Evolutionary conservation across 2,797 vertebrate species (phyloP), one percentile per base, ranked within the genome.

Genomic region (Peromyscus melanophrys): DNA sequence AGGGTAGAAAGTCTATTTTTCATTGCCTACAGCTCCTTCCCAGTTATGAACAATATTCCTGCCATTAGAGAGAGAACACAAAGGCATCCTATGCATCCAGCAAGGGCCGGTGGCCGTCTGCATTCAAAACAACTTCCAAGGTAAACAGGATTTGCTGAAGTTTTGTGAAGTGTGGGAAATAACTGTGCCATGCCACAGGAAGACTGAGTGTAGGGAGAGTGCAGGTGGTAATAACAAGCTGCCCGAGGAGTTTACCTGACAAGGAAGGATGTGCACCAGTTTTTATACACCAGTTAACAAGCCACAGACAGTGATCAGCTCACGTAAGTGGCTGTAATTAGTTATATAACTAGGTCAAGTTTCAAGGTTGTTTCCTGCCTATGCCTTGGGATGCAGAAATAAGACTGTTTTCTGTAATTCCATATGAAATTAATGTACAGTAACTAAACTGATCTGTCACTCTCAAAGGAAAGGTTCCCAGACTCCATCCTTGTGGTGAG

Each of bases 61-160:
- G 55, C 84, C 34, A 55, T 4, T 43, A 57, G 0, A 59, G n/a
- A 85, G 61, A 85, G 43, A 90, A 43, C 63, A 76, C 59, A 29
- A 86, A 78, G 80, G 59, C 11, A 67, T 9, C 49, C 31, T 23
- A 65, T 16, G 55, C 19, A 63, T 19, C 37, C n/a, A 16, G 59
- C 7, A 55, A 86, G 65, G 40, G 78, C 3, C 6, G 14, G 37
- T 16, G 59, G 82, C 71, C 91, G 43, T 87, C 75, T 85, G 75
- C 69, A 59, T 61, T 65, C 93, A 82, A 49, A 96, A 94, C 67
- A 92, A 91, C 94, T 95, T 95, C 57, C 86, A 89, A 96, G 90
- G 55, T 55, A 92, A 81, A 93, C 52, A 69, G 5, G 2, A 69
- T 80, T 65, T 80, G 89, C 92, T 80, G 95, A 83, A 91, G 63